phyloP scores from a whole-genome alignment of 2,888 invertebrate genomes.

The Parochlus steinenii region DNA sequence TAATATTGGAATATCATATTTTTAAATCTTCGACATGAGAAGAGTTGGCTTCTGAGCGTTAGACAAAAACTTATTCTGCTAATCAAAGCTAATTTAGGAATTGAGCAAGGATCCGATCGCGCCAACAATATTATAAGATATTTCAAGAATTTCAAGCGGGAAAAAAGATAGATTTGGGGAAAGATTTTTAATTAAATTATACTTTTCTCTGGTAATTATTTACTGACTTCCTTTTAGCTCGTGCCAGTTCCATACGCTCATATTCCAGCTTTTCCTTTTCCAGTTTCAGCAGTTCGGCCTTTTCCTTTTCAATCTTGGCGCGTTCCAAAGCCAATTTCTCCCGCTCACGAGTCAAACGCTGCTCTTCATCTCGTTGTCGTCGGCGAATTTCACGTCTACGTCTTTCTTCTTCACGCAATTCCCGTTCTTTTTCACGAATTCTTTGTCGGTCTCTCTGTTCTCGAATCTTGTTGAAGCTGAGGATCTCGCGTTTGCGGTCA shows the following conservation, averaged over 20 bases:
- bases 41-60: too few relatives aligned
- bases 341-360: conserved; percentile 61
- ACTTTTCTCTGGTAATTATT: conserved; percentile 14
- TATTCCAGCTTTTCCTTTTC: conserved; percentile 58
- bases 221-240: conserved; percentile 52
- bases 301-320: conserved; percentile 75
- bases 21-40: too few relatives aligned
- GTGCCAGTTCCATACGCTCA: conserved; percentile 68
- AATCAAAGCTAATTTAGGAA: too few relatives aligned
- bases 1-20: too few relatives aligned
- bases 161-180: conserved; percentile 13
- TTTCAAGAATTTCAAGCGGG: too few relatives aligned
- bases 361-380: conserved; percentile 69
- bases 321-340: conserved; percentile 69
- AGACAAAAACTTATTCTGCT: too few relatives aligned
- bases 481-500: conserved; percentile 38
- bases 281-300: conserved; percentile 61
- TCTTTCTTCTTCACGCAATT: conserved; percentile 60
- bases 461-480: conserved; percentile 67
- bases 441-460: conserved; percentile 65
- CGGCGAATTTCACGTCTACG: conserved; percentile 66
- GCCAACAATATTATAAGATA: too few relatives aligned
- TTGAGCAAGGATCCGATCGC: too few relatives aligned
- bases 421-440: conserved; percentile 62
- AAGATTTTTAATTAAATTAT: conserved; percentile 5